Evolutionary conservation across 2,113 vertebrate species (phyloP).

Genomic region (Osmerus eperlanus): DNA sequence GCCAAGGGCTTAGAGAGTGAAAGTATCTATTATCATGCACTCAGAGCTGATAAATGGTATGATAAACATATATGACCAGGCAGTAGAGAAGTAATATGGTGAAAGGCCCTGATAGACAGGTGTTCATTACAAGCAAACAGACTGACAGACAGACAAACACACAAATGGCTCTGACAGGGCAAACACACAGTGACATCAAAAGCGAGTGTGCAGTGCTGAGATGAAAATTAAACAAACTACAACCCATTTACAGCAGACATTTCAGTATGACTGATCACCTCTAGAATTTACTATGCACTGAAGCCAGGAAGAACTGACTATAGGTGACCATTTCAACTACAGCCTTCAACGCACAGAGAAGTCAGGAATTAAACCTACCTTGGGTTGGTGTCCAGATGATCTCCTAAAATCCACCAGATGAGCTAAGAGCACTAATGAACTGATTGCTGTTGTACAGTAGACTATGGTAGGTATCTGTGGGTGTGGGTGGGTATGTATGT

Average conservation of each 20-base stretch:
- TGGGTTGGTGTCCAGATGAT: neutral
- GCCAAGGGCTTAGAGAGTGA: too few relatives aligned
- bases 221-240: neutral
- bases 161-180: slow-evolving; percentile 4
- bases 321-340: too few relatives aligned
- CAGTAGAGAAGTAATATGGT: slow-evolving; percentile 11
- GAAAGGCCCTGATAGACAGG: slow-evolving; percentile 22
- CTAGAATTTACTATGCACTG: too few relatives aligned
- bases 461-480: slow-evolving; percentile 8
- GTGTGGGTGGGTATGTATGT: slow-evolving; percentile 10
- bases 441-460: neutral
- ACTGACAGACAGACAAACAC: slow-evolving; percentile 13
- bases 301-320: too few relatives aligned
- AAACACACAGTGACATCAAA: slow-evolving; percentile 33
- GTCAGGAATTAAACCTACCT: slow-evolving; percentile 15
- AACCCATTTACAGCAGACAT: neutral
- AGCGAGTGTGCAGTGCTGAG: neutral
- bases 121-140: slow-evolving; percentile 32
- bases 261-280: slow-evolving; percentile 3
- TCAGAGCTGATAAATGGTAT: too few relatives aligned
- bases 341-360: neutral
- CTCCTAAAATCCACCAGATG: slow-evolving; percentile 26
- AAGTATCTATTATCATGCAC: too few relatives aligned
- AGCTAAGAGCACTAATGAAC: neutral
- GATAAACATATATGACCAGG: neutral